Percentiles rank a stretch among this genome's conserved stretches.
phyloP scores from a whole-genome alignment of 2,888 invertebrate genomes.

The Zygogramma bicolorata region DNA sequence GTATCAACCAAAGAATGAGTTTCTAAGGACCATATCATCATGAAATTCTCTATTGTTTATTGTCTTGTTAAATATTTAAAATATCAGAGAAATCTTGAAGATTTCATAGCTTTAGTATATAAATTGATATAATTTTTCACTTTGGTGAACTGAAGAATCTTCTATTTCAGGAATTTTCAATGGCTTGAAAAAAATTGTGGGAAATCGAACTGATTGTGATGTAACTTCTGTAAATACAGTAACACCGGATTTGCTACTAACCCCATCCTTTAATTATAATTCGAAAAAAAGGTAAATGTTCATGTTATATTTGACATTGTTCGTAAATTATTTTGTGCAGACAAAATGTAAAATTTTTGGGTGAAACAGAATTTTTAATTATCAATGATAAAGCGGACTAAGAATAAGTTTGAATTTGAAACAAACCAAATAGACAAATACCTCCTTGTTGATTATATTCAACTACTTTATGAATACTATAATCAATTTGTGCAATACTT shows the following conservation, averaged over 20 bases:
- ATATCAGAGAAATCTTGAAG: not conserved
- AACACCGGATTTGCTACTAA: constrained; percentile 64
- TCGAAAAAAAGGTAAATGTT: constrained; percentile 76
- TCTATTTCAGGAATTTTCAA: constrained; percentile 76
- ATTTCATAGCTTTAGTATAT: not conserved
- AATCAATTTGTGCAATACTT: no score
- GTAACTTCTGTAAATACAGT: constrained; percentile 54
- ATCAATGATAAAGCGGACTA: no score
- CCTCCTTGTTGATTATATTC: no score
- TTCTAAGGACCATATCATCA: no score
- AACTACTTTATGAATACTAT: no score
- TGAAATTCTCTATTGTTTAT: no score
- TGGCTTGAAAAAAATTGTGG: constrained; percentile 83
- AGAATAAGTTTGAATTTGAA: no score
- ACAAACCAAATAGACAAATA: no score
- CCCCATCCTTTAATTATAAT: constrained; percentile 73
- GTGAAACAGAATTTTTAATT: no score
- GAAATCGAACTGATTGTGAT: constrained; percentile 72
- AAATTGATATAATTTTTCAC: not conserved
- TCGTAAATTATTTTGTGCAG: no score
- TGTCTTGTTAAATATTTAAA: not conserved
- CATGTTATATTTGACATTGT: not conserved
- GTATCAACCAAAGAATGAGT: no score
- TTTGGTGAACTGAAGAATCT: constrained; percentile 3
- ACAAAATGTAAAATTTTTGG: no score